Evolutionary conservation across 2,888 invertebrate genomes (phyloP), one percentile per base, ranked within the genome.

Genomic region (Phortica okadai): DNA sequence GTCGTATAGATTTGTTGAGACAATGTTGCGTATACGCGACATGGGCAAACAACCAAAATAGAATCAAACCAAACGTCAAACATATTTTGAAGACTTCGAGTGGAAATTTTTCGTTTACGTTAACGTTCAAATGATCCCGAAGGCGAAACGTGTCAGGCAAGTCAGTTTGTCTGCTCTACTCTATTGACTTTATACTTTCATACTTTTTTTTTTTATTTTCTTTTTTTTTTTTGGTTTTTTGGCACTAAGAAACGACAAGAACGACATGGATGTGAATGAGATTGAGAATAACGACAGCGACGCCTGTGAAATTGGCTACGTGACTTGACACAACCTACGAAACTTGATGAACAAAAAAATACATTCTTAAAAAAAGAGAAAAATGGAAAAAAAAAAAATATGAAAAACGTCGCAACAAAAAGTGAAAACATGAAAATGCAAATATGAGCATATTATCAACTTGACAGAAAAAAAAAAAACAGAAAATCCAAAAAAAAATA

Each of bases 231-330:
- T 50, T 1, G 8, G 1, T 10, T 54, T 54, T 10, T n/a, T 54
- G 54, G 10, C n/a, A 14, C n/a, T 33, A 33, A 33, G 33, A 5
- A 2, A 33, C 33, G 33, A 33, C 33, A 33, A 33, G 33, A 2
- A 5, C 33, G 4, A 33, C 33, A 33, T 16, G 59, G 59, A 2
- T 11, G 59, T 42, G 41, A 10, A 10, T 10, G 4, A 41, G 42
- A 5, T 25, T 62, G 62, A 10, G 62, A 25, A 62, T 11, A 25
- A 11, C 33, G 16, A 42, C 10, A 66, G 33, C 44, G 54, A 33
- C 50, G 56, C 54, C 70, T 72, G n/a, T 25, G 76, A 88, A 85
- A 88, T 85, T 88, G 87, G 87, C 80, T 87, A 85, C 85, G 85
- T 85, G 85, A 88, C 88, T 85, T 85, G 83, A 85, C 88, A 88